Evolutionary conservation across 2,888 invertebrate genomes (phyloP), one percentile per base, ranked within the genome.

Genomic region (Leptogaster cylindrica): DNA sequence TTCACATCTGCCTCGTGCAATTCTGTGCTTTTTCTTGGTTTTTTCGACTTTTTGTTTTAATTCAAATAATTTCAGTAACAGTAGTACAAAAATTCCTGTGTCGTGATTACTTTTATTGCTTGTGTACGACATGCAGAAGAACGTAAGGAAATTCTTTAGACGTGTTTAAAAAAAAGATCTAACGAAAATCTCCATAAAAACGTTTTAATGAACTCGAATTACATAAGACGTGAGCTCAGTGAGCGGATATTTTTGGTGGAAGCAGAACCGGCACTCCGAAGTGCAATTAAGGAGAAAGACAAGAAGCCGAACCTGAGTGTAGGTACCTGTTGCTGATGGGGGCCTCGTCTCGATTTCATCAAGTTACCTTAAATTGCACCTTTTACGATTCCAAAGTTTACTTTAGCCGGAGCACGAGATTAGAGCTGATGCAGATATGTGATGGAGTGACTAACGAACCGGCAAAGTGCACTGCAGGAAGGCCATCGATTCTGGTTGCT

Each of bases 151-250:
- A 12, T 46, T 23, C 12, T 46, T 46, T 44, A 4, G 20, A 12
- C 8, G n/a, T 12, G n/a, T 46, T 46, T 46, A 20, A 20, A 46
- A 25, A 10, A 46, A 36, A 39, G 23, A 55, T 18, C 10, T 25
- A 52, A 39, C 55, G 36, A 55, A 36, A 36, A 55, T 23, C 20
- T 55, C 36, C 55, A 39, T 55, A 55, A 55, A 41, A 55, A 55
- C 31, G 36, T 55, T 55, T 55, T 55, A 55, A 55, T 55, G 55
- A 36, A 36, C 55, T 55, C 18, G 36, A 39, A 36, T 52, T 33
- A 52, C 36, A 55, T 39, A 36, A 36, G 36, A 31, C 16, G 18
- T 14, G 14, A 52, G 52, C 28, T 25, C 52, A 20, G 25, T 33
- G 36, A 18, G 12, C 12, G 23, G 55, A n/a, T 12, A 55, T 36